Base-by-base conservation (phyloP, 2,797 vertebrate species). In the Prunella strophiata region DNA sequence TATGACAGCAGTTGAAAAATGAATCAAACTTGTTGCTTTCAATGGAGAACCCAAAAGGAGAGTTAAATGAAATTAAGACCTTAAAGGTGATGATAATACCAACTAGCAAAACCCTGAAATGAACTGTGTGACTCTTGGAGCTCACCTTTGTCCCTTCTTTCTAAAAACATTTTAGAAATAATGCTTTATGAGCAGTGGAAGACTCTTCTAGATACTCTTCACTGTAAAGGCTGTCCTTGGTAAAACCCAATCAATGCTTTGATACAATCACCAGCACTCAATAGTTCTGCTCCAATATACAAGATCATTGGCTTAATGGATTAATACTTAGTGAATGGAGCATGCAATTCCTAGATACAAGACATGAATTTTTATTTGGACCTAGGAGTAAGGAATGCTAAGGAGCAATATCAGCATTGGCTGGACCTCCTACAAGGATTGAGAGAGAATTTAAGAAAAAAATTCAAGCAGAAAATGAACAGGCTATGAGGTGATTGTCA, bases 281-380 rank as follows among this genome's bases (percentile, higher is more conserved):
- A 23, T 38, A 85, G 55, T 86, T 93, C 74, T 76, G 50, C 80
- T 96, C 47, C 81, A 92, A 67, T 93, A 93, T 88, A 77, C 42
- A 85, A 92, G 76, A 72, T 65, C 57, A 83, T 67, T 94, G 67
- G n/a, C 72, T 85, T 85, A 89, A 88, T 83, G 63, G 74, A 86
- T 92, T 93, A 84, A 93, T 51, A 92, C 27, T 68, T 78, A 76
- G 66, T 65, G 91, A 92, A 89, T 83, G 61, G 14, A 89, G 68
- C 57, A 91, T 50, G 75, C 81, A 87, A 83, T 29, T 77, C 47
- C 32, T 63, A 34, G 45, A 59, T 17, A 85, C 43, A 76, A 82
- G 74, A 72, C 58, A 74, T 9, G 48, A 52, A 75, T 74, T 90
- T 75, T 80, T 67, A 74, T 86, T 63, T 3, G 1, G 57, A 75